phyloP scores from a whole-genome alignment of 2,797 vertebrate genomes.

The Oreortyx pictus region DNA sequence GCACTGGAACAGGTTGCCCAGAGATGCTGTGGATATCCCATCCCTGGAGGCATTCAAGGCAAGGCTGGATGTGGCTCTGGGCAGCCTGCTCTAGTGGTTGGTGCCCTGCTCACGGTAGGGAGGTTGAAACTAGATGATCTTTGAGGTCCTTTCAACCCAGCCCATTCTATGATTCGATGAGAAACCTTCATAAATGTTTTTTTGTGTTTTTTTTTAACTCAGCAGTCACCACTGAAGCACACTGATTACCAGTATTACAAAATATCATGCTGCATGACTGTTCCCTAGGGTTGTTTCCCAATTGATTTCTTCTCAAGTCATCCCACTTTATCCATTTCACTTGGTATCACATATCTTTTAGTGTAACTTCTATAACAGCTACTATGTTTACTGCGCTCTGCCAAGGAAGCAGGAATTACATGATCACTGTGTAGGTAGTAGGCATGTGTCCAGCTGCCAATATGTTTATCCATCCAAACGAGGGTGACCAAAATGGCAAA shows the following conservation, averaged over 20 bases:
- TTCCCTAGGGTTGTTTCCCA: background rate
- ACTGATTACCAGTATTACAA: background rate
- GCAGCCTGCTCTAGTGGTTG: too few species aligned
- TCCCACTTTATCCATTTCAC: conserved; percentile 11
- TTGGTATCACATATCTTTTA: conserved; percentile 35
- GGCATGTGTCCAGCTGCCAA: background rate
- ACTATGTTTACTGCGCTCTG: conserved; percentile 8
- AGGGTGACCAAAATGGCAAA: too few species aligned
- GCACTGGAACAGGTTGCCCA: too few species aligned
- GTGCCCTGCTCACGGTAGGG: too few species aligned
- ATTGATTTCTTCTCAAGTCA: background rate
- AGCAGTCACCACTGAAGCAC: background rate
- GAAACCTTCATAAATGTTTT: background rate
- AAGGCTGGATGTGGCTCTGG: too few species aligned
- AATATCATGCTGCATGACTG: background rate
- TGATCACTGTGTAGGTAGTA: background rate
- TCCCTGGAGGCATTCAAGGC: too few species aligned
- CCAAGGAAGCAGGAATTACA: conserved; percentile 9
- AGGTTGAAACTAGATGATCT: too few species aligned
- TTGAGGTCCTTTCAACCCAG: too few species aligned
- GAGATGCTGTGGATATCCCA: too few species aligned
- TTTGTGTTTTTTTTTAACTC: background rate
- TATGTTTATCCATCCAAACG: background rate
- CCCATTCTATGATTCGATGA: too few species aligned
- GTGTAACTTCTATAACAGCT: conserved; percentile 28